Percentiles rank a stretch among this genome's conserved stretches.
Evolutionary conservation across 2,113 vertebrate species (phyloP).

Genomic region (Ochotona princeps): DNA sequence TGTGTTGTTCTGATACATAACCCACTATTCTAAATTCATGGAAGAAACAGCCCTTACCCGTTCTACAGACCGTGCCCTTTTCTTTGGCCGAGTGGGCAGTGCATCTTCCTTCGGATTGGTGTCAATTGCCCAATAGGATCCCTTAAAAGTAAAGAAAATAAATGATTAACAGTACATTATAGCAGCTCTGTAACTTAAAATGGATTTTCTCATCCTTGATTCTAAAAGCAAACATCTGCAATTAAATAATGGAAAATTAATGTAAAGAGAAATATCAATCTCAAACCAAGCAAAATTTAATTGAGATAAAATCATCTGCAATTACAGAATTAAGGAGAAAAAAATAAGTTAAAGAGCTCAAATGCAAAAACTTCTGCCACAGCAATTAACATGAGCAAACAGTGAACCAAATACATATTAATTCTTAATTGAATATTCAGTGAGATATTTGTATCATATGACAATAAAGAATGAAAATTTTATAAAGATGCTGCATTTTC

Average conservation of each 20-base stretch:
- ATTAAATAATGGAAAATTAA: constrained; percentile 1
- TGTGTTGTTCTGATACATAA: constrained; percentile 1
- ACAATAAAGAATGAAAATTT: constrained; percentile 39
- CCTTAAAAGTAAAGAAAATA: constrained; percentile 84
- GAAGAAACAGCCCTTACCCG: constrained; percentile 84
- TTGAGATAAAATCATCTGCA: not conserved
- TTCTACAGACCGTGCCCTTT: constrained; percentile 93
- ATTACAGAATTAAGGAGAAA: not conserved
- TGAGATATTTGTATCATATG: not conserved
- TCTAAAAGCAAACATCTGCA: constrained; percentile 53
- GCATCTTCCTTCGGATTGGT: constrained; percentile 93
- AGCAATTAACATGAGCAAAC: constrained; percentile 32
- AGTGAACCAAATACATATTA: constrained; percentile 4
- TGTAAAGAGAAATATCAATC: constrained; percentile 4
- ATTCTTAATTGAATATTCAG: constrained; percentile 17
- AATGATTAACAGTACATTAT: constrained; percentile 46
- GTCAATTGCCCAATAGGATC: constrained; percentile 94
- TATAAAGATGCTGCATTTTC: constrained; percentile 17
- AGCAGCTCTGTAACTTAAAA: constrained; percentile 32
- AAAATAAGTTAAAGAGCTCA: not conserved
- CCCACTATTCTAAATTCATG: not conserved
- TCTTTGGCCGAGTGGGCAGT: constrained; percentile 91
- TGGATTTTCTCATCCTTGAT: constrained; percentile 34
- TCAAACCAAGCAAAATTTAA: constrained; percentile 21
- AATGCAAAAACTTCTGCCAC: constrained; percentile 9